Base-by-base conservation (phyloP, 2,888 invertebrate species). In the Drosophila neotestacea region DNA sequence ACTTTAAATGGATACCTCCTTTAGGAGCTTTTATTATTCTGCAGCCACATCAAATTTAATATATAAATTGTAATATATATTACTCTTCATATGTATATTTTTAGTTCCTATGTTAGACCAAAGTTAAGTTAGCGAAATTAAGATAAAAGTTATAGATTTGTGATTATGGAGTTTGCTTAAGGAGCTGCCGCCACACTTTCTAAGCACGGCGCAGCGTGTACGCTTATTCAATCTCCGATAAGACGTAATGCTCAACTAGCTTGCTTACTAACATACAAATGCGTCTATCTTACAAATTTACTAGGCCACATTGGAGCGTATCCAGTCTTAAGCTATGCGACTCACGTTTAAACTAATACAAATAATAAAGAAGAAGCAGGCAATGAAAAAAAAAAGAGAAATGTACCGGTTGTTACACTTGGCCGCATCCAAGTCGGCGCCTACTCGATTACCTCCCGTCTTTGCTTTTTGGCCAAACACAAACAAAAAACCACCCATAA, bases 161-260 rank as follows among this genome's bases (percentile, higher is more conserved):
- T 46, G 48, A 69, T 74, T 59, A 76, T 73, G 65, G 73, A 76
- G 67, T 63, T 67, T 41, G 42, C 46, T 39, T 36, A 68, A 63
- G 60, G 44, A 77, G 59, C 58, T 65, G 59, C 11, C 73, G 74
- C 70, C 59, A 85, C 88, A 84, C 83, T 84, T 84, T 84, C 83
- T 88, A 84, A 73, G 48, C 79, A 76, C 46, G 34, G 39, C 27
- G 9, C 6, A 22, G 44, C n/a, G 47, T 56, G 39, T n/a, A 16
- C 32, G 75, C 84, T 84, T 84, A 84, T 88, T 83, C 78, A 84
- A 84, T 88, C 88, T 71, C 11, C 69, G 81, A 84, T 83, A 84
- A 84, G 86, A 88, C 86, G 88, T 84, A 84, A 84, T 86, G 81
- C 68, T 63, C 76, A 86, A 71, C 79, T 84, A 68, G 65, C 71